These are phyloP conservation scores for Drosophila neocordata DNA, from an alignment of 1,140 invertebrate genomes.

Conservation along the genomic window DNA sequence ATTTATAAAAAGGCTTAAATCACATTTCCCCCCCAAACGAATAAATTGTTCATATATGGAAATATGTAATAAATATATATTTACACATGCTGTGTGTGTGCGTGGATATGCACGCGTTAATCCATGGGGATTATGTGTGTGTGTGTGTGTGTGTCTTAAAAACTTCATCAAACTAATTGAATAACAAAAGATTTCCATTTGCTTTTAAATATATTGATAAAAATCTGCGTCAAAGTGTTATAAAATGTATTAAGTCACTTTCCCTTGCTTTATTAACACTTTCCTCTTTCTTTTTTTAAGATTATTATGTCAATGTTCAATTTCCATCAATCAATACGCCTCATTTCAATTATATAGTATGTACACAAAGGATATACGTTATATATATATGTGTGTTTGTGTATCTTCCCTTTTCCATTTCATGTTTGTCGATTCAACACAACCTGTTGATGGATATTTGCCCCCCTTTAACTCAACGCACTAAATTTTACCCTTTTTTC, in stretches of 20 bases:
- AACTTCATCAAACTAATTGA: slow-evolving; percentile 5
- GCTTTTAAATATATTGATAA: neutral
- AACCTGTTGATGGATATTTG: slow-evolving; percentile 68
- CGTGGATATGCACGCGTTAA: slow-evolving; percentile 14
- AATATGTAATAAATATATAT: neutral
- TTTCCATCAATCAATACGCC: slow-evolving; percentile 46
- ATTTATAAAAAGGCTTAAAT: slow-evolving; percentile 43
- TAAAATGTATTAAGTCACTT: too few relatives aligned
- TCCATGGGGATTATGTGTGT: neutral
- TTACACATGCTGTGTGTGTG: neutral
- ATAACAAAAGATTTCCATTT: neutral
- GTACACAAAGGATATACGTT: slow-evolving; percentile 38
- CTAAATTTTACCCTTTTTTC: slow-evolving; percentile 22
- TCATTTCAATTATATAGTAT: slow-evolving; percentile 42
- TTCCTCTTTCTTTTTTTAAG: neutral
- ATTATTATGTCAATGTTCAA: slow-evolving; percentile 9
- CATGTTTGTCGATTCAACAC: slow-evolving; percentile 65
- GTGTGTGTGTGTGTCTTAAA: neutral
- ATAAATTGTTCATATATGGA: slow-evolving; percentile 16
- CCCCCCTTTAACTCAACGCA: slow-evolving; percentile 18
- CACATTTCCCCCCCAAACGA: slow-evolving; percentile 25
- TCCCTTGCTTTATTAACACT: neutral
- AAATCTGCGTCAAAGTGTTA: neutral
- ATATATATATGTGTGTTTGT: slow-evolving; percentile 13
- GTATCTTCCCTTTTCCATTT: slow-evolving; percentile 40